These are phyloP conservation scores for Blomia tropicalis DNA, from an alignment of 2,888 invertebrate species.

Conservation along the genomic window DNA sequence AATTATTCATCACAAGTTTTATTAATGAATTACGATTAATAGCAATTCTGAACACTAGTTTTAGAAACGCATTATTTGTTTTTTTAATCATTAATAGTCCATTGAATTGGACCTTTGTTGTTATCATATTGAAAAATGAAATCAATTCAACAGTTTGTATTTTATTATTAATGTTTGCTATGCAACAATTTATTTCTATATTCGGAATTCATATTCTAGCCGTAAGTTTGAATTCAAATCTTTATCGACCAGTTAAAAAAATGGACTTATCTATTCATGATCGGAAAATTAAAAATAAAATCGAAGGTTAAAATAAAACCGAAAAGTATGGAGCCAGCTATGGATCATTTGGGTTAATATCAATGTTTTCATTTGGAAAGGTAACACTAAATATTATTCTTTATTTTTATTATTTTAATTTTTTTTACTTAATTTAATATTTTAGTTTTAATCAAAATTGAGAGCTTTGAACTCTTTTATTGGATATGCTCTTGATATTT, in stretches of 20 bases:
- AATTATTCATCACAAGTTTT: too few relatives aligned
- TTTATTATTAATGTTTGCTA: neutral
- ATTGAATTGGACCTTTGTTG: neutral
- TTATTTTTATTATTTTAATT: too few relatives aligned
- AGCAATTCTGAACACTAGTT: too few relatives aligned
- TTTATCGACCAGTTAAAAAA: neutral
- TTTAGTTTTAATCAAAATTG: too few relatives aligned
- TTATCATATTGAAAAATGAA: neutral
- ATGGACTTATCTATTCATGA: neutral
- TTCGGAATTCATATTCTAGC: neutral
- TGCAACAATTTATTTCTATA: neutral
- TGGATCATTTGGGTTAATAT: neutral
- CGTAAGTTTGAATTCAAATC: neutral
- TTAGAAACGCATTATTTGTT: neutral
- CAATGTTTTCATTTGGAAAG: neutral
- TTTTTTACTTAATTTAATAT: too few relatives aligned
- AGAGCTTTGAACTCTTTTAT: too few relatives aligned
- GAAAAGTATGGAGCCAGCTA: neutral
- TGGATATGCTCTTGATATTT: too few relatives aligned
- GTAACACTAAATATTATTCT: too few relatives aligned
- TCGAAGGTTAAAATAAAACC: neutral
- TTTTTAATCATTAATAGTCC: neutral
- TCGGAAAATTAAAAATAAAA: neutral
- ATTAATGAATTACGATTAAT: too few relatives aligned
- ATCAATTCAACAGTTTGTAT: neutral